A percentile compares a stretch with the other conserved stretches of the same genome.
These are phyloP conservation scores for Indri indri DNA, from an alignment of 2,113 vertebrate genomes.

Conservation along the genomic window DNA sequence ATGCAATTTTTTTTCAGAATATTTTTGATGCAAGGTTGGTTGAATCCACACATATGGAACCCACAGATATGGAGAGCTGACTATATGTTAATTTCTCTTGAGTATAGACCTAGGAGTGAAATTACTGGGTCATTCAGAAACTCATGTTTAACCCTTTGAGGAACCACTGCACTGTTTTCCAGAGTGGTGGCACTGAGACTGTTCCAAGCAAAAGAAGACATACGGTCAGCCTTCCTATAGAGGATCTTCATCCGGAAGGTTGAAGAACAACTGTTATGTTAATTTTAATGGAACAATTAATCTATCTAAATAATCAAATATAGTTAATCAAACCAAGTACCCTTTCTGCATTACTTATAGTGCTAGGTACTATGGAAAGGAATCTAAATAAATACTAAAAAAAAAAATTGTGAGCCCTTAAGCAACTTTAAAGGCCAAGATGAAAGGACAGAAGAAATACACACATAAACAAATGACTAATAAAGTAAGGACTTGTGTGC, in stretches of 20 bases:
- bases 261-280: neutral
- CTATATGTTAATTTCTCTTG: conserved; percentile 1
- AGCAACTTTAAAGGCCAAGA: conserved; percentile 8
- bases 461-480: neutral
- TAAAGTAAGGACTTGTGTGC: neutral
- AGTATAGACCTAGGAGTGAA: neutral
- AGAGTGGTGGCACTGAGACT: neutral
- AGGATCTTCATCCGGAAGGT: neutral
- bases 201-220: neutral
- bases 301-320: neutral
- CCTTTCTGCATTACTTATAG: neutral
- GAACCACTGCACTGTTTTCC: neutral
- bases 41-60: too few species aligned
- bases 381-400: neutral
- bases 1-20: too few species aligned
- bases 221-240: neutral
- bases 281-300: neutral
- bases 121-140: neutral
- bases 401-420: neutral
- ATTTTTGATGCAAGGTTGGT: too few species aligned
- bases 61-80: too few species aligned
- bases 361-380: neutral
- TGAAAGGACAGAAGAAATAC: neutral
- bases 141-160: neutral
- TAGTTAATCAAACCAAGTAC: neutral